Evolutionary conservation across 1,140 invertebrate species (phyloP).

Genomic region (Bombus impatiens): DNA sequence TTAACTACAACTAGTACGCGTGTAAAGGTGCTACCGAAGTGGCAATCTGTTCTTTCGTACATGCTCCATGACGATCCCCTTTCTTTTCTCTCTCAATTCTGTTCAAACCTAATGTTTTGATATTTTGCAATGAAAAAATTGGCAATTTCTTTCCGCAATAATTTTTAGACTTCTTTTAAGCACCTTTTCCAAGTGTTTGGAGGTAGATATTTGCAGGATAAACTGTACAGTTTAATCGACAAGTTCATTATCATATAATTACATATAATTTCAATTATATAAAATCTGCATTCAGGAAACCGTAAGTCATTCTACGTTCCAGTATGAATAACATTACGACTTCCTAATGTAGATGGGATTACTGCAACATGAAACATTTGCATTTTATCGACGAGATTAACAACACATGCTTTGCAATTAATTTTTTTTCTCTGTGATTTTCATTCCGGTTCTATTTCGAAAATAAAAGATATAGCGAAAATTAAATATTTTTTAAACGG

Average conservation of each 20-base stretch:
- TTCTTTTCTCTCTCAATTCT: background rate
- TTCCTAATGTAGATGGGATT: background rate
- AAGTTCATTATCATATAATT: background rate
- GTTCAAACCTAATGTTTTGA: background rate
- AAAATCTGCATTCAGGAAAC: background rate
- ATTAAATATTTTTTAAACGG: background rate
- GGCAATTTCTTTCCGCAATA: background rate
- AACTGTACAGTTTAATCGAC: background rate
- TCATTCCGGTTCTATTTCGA: too few species aligned
- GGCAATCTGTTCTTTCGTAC: conserved; percentile 1
- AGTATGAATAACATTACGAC: background rate
- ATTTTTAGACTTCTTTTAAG: too few species aligned
- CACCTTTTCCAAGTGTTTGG: too few species aligned
- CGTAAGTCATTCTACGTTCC: background rate
- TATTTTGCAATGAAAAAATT: background rate
- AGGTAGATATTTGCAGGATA: background rate
- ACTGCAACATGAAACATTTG: background rate
- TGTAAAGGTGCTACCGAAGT: conserved; percentile 28
- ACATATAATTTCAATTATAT: background rate
- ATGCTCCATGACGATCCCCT: background rate
- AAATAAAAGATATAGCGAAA: too few species aligned
- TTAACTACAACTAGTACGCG: conserved; percentile 53
- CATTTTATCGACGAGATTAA: background rate
- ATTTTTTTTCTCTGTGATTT: background rate
- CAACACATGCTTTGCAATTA: background rate